Conservation (phyloP, 1,140 invertebrate species). For the Pseudomyrmex cubaensis region DNA sequence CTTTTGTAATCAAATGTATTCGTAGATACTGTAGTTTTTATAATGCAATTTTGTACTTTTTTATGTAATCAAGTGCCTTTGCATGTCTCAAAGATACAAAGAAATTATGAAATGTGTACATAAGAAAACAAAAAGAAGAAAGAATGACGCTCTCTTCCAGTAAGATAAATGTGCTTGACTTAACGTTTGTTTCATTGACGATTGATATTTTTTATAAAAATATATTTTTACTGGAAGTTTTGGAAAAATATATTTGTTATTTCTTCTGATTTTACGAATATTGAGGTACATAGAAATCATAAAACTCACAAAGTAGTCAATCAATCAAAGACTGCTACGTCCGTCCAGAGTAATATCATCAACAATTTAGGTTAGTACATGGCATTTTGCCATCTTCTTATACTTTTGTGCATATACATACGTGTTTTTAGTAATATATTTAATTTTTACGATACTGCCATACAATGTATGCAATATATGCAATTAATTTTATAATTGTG, state of each 20-base stretch:
- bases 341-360: constrained; percentile 64
- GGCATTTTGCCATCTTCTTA: constrained; percentile 45
- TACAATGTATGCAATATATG: background rate
- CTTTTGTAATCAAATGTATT: constrained; percentile 1
- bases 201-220: constrained; percentile 58
- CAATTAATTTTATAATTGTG: constrained; percentile 4
- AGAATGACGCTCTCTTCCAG: constrained; percentile 23
- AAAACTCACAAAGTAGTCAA: no score
- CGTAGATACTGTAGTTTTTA: background rate
- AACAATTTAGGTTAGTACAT: constrained; percentile 51
- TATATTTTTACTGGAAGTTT: constrained; percentile 64
- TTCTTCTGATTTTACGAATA: constrained; percentile 41
- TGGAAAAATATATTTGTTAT: constrained; percentile 44
- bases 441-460: constrained; percentile 8
- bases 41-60: constrained; percentile 31
- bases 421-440: constrained; percentile 26
- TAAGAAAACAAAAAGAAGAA: background rate
- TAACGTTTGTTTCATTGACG: constrained; percentile 23
- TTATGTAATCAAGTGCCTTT: constrained; percentile 37
- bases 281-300: no score
- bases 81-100: constrained; percentile 34
- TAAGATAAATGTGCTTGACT: constrained; percentile 31
- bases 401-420: constrained; percentile 59
- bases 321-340: constrained; percentile 65
- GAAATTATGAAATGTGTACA: no score